Percentiles rank a stretch among this genome's conserved stretches.
Evolutionary conservation across 2,888 invertebrate species (phyloP).

Genomic region (Branchipolynoe longqiensis): DNA sequence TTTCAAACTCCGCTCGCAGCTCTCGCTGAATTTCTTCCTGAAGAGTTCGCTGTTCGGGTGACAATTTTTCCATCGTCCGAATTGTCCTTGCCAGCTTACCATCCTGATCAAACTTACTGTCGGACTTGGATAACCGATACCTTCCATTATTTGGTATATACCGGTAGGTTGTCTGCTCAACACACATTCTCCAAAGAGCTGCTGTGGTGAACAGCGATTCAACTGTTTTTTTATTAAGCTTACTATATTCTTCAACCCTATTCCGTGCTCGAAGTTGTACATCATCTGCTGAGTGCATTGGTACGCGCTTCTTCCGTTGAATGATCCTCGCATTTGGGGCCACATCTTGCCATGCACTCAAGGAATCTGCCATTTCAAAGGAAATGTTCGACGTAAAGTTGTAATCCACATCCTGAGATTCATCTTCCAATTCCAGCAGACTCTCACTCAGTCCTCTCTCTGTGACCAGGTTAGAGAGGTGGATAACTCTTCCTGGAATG

Average conservation of each 20-base stretch:
- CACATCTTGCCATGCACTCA: conserved; percentile 26
- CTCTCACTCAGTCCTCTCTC: conserved; percentile 7
- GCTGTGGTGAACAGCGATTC: conserved; percentile 40
- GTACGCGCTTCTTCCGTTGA: conserved; percentile 19
- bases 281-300: conserved; percentile 27
- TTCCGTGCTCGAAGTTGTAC: not conserved
- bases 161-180: conserved; percentile 23
- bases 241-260: conserved; percentile 25
- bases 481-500: not conserved
- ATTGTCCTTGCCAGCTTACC: conserved; percentile 26
- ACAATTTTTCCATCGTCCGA: conserved; percentile 33
- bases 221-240: not conserved
- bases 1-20: conserved; percentile 42
- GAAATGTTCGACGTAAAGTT: not conserved
- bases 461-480: not conserved
- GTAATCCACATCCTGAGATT: not conserved
- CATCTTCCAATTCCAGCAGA: conserved; percentile 5
- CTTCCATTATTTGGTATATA: conserved; percentile 42
- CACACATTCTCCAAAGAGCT: conserved; percentile 40
- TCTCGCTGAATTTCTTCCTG: conserved; percentile 41
- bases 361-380: conserved; percentile 11
- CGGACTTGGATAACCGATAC: conserved; percentile 11
- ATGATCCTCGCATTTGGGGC: conserved; percentile 31
- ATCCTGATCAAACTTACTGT: conserved; percentile 19
- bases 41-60: conserved; percentile 13